Percentiles rank a stretch among this genome's conserved stretches.
phyloP scores from a whole-genome alignment of 2,888 invertebrate genomes.

The Imbricaverruca yamaguchii region DNA sequence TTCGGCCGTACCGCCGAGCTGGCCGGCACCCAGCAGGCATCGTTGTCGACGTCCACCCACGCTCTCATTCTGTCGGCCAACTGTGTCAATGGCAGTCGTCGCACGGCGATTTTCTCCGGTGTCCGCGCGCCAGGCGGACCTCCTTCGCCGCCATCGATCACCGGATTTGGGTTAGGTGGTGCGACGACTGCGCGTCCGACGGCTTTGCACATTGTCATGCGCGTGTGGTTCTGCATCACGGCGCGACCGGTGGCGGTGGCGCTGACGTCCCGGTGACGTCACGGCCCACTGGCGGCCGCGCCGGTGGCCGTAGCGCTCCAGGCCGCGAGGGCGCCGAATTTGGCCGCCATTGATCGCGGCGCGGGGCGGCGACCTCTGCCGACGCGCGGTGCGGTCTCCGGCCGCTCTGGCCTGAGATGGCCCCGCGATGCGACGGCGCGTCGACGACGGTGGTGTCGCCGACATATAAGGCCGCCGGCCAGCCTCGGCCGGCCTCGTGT shows the following conservation, averaged over 20 bases:
- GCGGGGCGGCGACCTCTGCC: neutral
- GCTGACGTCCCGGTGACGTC: neutral
- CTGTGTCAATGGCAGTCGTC: slow-evolving; percentile 11
- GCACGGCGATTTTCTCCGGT: neutral
- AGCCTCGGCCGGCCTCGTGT: neutral
- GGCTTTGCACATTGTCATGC: neutral
- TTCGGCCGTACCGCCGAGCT: neutral
- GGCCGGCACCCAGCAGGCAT: neutral
- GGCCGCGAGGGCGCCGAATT: too few relatives aligned
- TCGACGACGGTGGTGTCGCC: neutral
- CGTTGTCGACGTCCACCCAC: neutral
- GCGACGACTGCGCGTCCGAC: neutral
- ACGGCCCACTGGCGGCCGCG: neutral
- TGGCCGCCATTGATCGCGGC: neutral
- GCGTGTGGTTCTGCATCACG: neutral
- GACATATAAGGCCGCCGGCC: neutral
- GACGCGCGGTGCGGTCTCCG: neutral
- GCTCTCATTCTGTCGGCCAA: neutral
- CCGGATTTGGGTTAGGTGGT: neutral
- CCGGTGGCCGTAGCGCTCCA: neutral
- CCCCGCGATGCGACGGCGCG: neutral
- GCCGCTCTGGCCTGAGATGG: neutral
- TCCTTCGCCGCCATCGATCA: neutral
- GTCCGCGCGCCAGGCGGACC: neutral
- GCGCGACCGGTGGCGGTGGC: neutral